These are phyloP conservation scores for Tricholauxania praeusta DNA, from an alignment of 2,888 invertebrate genomes.

Conservation along the genomic window DNA sequence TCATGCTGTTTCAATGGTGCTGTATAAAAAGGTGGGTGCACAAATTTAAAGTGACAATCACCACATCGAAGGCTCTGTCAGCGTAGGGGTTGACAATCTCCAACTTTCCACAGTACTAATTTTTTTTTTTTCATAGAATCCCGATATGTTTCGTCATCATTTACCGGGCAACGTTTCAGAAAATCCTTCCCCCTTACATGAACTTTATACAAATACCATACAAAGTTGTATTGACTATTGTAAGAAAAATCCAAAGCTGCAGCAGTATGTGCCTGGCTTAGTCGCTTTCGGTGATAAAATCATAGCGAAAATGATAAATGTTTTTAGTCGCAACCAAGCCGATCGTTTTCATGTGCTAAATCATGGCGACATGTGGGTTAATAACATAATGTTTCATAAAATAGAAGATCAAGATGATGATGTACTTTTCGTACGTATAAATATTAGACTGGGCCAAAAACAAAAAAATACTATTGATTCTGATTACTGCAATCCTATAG, in stretches of 20 bases:
- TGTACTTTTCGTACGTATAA: slow-evolving; percentile 59
- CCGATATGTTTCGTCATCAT: slow-evolving; percentile 54
- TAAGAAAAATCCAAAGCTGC: slow-evolving; percentile 46
- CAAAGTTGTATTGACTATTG: slow-evolving; percentile 54
- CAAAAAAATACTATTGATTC: neutral
- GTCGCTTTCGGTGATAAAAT: slow-evolving; percentile 51
- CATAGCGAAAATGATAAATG: slow-evolving; percentile 54
- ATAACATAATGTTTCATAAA: slow-evolving; percentile 69
- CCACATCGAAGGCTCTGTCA: neutral
- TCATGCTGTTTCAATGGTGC: slow-evolving; percentile 70
- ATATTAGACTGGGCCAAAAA: neutral
- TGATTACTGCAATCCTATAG: neutral
- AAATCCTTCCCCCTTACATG: slow-evolving; percentile 52
- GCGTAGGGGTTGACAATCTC: neutral
- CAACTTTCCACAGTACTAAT: slow-evolving; percentile 10
- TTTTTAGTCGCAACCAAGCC: slow-evolving; percentile 52
- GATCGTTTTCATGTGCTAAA: slow-evolving; percentile 67
- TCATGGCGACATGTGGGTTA: slow-evolving; percentile 70
- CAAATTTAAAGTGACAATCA: neutral
- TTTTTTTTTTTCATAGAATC: slow-evolving; percentile 45
- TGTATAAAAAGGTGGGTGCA: slow-evolving; percentile 68
- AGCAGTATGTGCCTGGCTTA: slow-evolving; percentile 51
- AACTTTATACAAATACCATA: slow-evolving; percentile 53
- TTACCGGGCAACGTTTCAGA: slow-evolving; percentile 54
- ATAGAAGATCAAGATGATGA: slow-evolving; percentile 58